A percentile compares a stretch with the other conserved stretches of the same genome.
Evolutionary conservation across 2,797 vertebrate species (phyloP).

Genomic region (Diceros bicornis): DNA sequence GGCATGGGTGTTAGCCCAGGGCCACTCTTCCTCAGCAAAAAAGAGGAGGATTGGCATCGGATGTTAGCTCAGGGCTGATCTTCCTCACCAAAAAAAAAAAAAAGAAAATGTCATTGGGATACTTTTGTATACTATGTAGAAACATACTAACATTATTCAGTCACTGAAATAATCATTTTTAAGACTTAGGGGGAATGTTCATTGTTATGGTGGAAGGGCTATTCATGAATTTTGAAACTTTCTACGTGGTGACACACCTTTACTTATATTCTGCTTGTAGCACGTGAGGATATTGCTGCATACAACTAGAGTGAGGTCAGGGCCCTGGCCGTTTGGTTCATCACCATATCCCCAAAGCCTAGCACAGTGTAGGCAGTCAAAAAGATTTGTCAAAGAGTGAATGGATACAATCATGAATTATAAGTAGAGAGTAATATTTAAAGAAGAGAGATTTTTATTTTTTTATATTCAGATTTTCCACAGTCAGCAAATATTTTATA

Average conservation of each 20-base stretch:
- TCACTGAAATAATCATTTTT: conserved; percentile 50
- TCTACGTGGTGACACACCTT: not conserved
- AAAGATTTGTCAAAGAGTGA: not conserved
- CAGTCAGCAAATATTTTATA: conserved; percentile 43
- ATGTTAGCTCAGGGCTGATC: too few relatives aligned
- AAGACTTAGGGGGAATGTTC: not conserved
- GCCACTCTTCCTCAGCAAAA: too few relatives aligned
- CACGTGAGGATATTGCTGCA: not conserved
- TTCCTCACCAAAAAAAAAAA: too few relatives aligned
- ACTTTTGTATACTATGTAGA: not conserved
- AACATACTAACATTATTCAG: not conserved
- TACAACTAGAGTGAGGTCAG: not conserved
- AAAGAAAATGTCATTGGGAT: not conserved
- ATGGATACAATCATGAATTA: not conserved
- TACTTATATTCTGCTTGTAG: not conserved
- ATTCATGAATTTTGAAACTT: not conserved
- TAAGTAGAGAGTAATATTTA: not conserved
- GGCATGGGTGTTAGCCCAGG: too few relatives aligned
- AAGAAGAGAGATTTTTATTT: conserved; percentile 7
- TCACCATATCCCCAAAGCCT: not conserved
- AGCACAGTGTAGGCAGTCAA: not conserved
- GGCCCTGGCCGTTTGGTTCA: not conserved
- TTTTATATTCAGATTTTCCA: conserved; percentile 58
- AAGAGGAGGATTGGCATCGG: too few relatives aligned
- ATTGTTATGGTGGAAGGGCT: not conserved